Evolutionary conservation across 2,113 vertebrate species (phyloP).

Genomic region (Cebidichthys violaceus): DNA sequence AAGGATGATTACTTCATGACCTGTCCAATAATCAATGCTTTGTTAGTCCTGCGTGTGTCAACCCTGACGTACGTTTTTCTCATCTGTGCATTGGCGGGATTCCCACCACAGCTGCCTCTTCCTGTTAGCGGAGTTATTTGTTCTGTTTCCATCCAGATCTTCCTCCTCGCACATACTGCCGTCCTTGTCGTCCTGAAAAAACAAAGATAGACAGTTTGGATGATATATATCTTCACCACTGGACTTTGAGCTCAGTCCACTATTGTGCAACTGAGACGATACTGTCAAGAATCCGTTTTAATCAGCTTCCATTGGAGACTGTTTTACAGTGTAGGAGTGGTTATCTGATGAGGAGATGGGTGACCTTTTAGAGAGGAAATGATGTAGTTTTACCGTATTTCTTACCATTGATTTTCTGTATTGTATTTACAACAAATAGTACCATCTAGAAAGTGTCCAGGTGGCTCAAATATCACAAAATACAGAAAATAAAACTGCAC

Average conservation of each 20-base stretch:
- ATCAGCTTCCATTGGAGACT: neutral
- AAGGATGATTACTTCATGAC: constrained; percentile 1
- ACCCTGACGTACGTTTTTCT: constrained; percentile 89
- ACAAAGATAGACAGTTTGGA: constrained; percentile 47
- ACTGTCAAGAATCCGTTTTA: neutral
- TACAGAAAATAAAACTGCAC: neutral
- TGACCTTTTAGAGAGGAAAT: constrained; percentile 19
- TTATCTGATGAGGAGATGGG: constrained; percentile 3
- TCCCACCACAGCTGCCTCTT: constrained; percentile 92
- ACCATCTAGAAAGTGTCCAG: neutral
- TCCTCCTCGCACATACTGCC: constrained; percentile 84
- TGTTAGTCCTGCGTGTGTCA: neutral
- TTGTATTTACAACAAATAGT: neutral
- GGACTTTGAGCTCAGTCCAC: neutral
- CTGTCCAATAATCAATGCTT: constrained; percentile 6
- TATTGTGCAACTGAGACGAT: neutral
- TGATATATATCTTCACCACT: constrained; percentile 2
- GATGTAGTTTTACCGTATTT: neutral
- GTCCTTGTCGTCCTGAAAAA: constrained; percentile 80
- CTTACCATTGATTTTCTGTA: neutral
- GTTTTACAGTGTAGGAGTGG: neutral
- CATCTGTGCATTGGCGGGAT: constrained; percentile 90
- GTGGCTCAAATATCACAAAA: neutral
- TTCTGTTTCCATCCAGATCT: constrained; percentile 78
- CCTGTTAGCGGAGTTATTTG: constrained; percentile 85